Conservation (phyloP, 2,888 invertebrate genomes). For the Bruchidius siliquastri region DNA sequence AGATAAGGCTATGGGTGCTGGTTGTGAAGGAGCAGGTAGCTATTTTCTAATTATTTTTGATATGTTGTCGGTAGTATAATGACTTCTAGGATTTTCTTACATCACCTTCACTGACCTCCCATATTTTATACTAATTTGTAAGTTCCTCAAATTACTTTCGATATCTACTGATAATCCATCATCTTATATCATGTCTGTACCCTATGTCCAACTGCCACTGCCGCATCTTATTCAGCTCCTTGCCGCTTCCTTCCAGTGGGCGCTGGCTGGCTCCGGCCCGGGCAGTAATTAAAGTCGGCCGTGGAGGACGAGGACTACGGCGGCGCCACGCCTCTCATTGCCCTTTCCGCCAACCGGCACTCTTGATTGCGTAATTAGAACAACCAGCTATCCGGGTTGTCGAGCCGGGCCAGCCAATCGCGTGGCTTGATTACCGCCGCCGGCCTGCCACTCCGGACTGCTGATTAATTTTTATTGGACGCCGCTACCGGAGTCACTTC, state of each 20-base stretch:
- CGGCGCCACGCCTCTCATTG: slow-evolving; percentile 35
- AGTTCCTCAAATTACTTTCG: too few species aligned
- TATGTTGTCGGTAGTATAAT: too few species aligned
- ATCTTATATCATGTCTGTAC: background rate
- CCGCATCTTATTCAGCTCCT: background rate
- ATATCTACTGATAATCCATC: too few species aligned
- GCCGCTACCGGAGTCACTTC: background rate
- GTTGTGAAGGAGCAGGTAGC: too few species aligned
- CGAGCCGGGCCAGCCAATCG: slow-evolving; percentile 36
- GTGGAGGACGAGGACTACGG: slow-evolving; percentile 3
- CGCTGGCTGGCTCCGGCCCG: slow-evolving; percentile 7
- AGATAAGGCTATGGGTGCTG: too few species aligned
- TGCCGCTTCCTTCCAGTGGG: background rate
- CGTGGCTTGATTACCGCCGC: slow-evolving; percentile 35
- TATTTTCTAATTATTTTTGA: too few species aligned
- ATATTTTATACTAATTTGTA: too few species aligned
- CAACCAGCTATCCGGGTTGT: slow-evolving; percentile 39
- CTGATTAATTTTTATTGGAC: slow-evolving; percentile 1
- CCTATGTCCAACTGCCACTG: background rate
- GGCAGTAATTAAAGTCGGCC: slow-evolving; percentile 44
- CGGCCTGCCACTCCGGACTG: background rate
- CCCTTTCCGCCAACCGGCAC: slow-evolving; percentile 38
- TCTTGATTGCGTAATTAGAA: slow-evolving; percentile 49
- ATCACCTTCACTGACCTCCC: too few species aligned
- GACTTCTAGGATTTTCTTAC: too few species aligned